Evolutionary conservation across 2,113 vertebrate species (phyloP).

Genomic region (Labeo catla): DNA sequence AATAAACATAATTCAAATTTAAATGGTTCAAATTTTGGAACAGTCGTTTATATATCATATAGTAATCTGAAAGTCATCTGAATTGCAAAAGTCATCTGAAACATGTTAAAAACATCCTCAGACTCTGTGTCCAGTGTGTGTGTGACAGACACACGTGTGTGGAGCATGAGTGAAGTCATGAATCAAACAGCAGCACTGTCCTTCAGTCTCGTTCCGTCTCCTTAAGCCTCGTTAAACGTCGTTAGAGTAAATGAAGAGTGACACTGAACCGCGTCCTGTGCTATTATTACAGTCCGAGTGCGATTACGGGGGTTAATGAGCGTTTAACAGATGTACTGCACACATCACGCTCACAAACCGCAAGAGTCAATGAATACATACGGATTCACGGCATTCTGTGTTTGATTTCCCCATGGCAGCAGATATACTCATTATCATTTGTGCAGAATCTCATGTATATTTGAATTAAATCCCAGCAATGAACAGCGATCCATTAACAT

Average conservation of each 20-base stretch:
- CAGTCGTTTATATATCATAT: too few species aligned
- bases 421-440: background rate
- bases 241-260: slow-evolving; percentile 58
- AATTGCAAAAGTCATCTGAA: too few species aligned
- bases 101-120: too few species aligned
- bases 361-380: background rate
- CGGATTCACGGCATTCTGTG: background rate
- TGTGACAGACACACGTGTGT: background rate
- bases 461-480: background rate
- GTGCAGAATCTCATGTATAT: background rate
- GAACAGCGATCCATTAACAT: background rate
- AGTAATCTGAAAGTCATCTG: too few species aligned
- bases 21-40: too few species aligned
- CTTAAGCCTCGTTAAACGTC: slow-evolving; percentile 49
- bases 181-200: background rate
- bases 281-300: slow-evolving; percentile 14
- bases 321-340: background rate
- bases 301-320: background rate
- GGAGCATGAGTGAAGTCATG: background rate
- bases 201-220: background rate
- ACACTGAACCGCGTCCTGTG: slow-evolving; percentile 54
- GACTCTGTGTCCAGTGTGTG: too few species aligned
- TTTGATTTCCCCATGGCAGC: background rate
- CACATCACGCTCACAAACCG: background rate
- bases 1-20: too few species aligned